phyloP scores from a whole-genome alignment of 2,113 vertebrate species.

The Onychostruthus taczanowskii region DNA sequence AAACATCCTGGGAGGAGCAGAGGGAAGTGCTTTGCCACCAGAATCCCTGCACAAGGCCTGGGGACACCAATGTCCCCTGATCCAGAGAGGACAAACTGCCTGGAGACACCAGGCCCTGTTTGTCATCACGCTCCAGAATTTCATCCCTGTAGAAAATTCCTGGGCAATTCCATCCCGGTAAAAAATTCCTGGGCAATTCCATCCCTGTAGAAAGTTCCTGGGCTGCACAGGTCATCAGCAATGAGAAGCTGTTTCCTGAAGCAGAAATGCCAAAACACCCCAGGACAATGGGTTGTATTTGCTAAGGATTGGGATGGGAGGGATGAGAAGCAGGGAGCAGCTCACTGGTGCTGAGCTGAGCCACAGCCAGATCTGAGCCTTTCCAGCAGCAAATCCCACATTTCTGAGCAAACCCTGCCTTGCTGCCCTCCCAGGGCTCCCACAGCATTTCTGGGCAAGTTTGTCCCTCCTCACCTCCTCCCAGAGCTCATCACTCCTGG shows the following conservation, averaged over 20 bases:
- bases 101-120: background rate
- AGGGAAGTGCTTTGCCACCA: background rate
- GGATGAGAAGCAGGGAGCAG: background rate
- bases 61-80: background rate
- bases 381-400: background rate
- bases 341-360: rapidly evolving
- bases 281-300: rapidly evolving
- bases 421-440: background rate
- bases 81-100: too few relatives aligned
- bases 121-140: rapidly evolving
- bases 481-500: background rate
- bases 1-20: background rate
- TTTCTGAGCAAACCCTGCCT: background rate
- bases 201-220: background rate
- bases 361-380: background rate
- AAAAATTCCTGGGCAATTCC: background rate
- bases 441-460: background rate
- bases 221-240: background rate
- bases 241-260: background rate
- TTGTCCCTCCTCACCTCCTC: background rate
- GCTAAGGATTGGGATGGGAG: background rate
- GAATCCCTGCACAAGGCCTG: rapidly evolving
- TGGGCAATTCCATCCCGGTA: background rate
- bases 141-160: background rate
- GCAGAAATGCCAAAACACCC: background rate